Percentiles rank a stretch among this genome's conserved stretches.
phyloP scores from a whole-genome alignment of 2,797 vertebrate genomes.

The Jordanella pulchra region DNA sequence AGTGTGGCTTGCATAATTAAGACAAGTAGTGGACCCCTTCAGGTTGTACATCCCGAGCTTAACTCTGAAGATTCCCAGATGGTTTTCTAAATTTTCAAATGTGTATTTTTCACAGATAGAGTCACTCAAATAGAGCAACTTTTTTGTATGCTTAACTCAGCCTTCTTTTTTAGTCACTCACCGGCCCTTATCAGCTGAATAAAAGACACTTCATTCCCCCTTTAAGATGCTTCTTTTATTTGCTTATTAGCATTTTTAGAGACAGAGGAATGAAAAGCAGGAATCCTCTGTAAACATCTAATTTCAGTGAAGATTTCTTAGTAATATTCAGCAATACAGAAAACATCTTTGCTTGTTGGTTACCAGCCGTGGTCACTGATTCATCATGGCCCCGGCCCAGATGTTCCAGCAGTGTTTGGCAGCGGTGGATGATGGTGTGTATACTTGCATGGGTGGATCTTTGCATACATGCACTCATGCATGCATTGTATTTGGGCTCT shows the following conservation, averaged over 20 bases:
- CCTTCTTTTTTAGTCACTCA: too few species aligned
- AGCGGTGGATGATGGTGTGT: conserved; percentile 40
- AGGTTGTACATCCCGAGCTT: too few species aligned
- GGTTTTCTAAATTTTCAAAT: too few species aligned
- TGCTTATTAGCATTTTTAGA: background rate
- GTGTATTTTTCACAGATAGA: too few species aligned
- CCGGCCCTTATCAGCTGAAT: too few species aligned
- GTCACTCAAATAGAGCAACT: too few species aligned
- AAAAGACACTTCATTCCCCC: background rate
- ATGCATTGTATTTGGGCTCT: conserved; percentile 19
- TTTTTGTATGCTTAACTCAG: too few species aligned
- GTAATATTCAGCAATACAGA: conserved; percentile 24
- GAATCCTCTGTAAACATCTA: conserved; percentile 9
- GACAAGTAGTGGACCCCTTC: too few species aligned
- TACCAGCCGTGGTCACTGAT: conserved; percentile 59
- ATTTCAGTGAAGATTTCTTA: conserved; percentile 10
- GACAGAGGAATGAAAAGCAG: background rate
- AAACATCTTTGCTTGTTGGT: conserved; percentile 33
- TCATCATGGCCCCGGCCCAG: conserved; percentile 66
- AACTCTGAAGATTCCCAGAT: too few species aligned
- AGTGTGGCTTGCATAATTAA: too few species aligned
- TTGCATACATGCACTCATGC: conserved; percentile 47
- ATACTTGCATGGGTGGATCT: conserved; percentile 53
- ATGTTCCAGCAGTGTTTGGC: conserved; percentile 70
- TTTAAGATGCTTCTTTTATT: background rate